Percentiles rank a stretch among this genome's conserved stretches.
Conservation (phyloP, 2,113 vertebrate genomes). For the Hippopotamus amphibius region DNA sequence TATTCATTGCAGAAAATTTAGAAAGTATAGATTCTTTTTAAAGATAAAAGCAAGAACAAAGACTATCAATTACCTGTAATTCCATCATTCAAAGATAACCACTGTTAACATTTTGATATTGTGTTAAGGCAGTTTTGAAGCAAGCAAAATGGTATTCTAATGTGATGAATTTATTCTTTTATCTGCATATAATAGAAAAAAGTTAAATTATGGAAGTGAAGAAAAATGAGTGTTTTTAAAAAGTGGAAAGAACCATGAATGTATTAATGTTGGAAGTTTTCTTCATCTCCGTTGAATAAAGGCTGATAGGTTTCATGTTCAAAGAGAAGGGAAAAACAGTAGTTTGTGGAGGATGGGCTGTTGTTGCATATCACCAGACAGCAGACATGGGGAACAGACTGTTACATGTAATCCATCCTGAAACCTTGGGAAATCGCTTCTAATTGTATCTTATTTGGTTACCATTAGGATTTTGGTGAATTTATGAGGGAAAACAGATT, state of each 20-base stretch:
- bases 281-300: neutral
- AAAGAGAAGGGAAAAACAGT: neutral
- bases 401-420: conserved; percentile 74
- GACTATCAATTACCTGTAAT: neutral
- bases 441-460: conserved; percentile 89
- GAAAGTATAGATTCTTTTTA: neutral
- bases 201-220: neutral
- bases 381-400: conserved; percentile 53
- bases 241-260: neutral
- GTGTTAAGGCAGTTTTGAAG: neutral
- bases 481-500: conserved; percentile 99
- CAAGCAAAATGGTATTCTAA: conserved; percentile 1
- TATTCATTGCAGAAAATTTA: conserved; percentile 44
- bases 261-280: neutral
- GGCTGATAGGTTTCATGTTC: conserved; percentile 8
- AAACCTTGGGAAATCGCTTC: conserved; percentile 84
- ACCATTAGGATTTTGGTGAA: conserved; percentile 97
- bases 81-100: conserved; percentile 18
- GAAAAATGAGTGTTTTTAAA: conserved; percentile 40
- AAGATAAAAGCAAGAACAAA: neutral
- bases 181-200: conserved; percentile 13
- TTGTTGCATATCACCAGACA: conserved; percentile 38
- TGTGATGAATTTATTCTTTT: neutral
- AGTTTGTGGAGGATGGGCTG: neutral
- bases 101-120: conserved; percentile 16